Conservation (phyloP, 1,140 invertebrate species). For the Coelopa frigida region DNA sequence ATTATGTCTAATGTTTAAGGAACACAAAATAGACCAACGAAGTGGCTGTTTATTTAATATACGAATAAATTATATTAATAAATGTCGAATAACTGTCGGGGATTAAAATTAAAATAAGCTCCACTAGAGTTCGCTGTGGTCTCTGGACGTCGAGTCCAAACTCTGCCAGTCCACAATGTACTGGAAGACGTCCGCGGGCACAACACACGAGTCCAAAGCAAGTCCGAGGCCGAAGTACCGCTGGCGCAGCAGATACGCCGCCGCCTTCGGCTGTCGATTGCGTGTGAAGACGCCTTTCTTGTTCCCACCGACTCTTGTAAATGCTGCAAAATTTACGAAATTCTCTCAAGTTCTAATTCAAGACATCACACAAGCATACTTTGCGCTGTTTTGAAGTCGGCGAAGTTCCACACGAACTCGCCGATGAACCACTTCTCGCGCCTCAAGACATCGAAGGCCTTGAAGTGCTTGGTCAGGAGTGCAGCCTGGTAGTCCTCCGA, state of each 20-base stretch:
- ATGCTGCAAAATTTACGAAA: constrained; percentile 30
- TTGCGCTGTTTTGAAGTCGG: constrained; percentile 72
- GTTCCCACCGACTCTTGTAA: constrained; percentile 74
- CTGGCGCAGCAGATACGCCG: constrained; percentile 66
- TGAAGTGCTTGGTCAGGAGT: constrained; percentile 77
- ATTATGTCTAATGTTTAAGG: too few species aligned
- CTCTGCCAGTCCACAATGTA: too few species aligned
- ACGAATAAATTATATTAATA: not conserved
- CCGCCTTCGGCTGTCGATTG: constrained; percentile 75
- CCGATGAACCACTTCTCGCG: constrained; percentile 78
- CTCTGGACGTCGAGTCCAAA: too few species aligned
- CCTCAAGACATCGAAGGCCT: constrained; percentile 78
- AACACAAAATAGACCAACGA: not conserved
- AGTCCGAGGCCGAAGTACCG: constrained; percentile 63
- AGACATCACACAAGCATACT: constrained; percentile 45
- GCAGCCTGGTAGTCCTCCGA: constrained; percentile 90
- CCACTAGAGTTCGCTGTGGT: not conserved
- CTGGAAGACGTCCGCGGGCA: constrained; percentile 21
- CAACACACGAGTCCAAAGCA: constrained; percentile 48
- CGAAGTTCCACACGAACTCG: constrained; percentile 98
- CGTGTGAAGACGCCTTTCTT: constrained; percentile 88
- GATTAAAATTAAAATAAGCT: not conserved
- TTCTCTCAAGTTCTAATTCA: not conserved
- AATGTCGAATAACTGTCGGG: not conserved
- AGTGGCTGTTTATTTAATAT: not conserved